Base-by-base conservation (phyloP, 2,888 invertebrate species). In the Idaea aversata region DNA sequence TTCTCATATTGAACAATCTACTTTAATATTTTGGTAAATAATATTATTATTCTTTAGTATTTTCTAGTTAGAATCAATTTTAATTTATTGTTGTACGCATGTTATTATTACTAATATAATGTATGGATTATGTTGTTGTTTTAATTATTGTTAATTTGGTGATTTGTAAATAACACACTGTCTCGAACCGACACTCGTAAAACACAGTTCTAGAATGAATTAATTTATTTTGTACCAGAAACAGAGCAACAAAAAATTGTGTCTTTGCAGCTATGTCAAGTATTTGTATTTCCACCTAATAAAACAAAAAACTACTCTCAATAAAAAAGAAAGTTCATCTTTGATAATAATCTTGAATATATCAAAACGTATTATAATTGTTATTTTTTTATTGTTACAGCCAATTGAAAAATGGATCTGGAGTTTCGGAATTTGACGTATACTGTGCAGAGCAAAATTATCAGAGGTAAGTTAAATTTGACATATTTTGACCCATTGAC, bases 361-460 rank as follows among this genome's bases (percentile, higher is more conserved):
- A 10, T 47, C 13, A 3, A 3, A 13, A 36, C 10, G 36, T 36
- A 36, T 1, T 36, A 3, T 7, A 7, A 57, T 61, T 61, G 59
- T 65, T 63, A 38, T 16, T 61, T 63, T 65, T 70, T 63, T 71
- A 79, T 88, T 88, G 86, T 91, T 91, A 71, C 88, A 90, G 90
- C 77, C 77, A 69, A 75, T 70, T 70, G 75, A 87, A 78, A n/a
- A 73, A 93, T 93, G 93, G 91, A 93, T 88, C 83, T 93, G 86
- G 93, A 93, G 83, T 93, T 93, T 85, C 90, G 91, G 25, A 87
- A 93, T 75, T 77, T 93, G 72, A 88, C 86, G 15, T 93, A 93
- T 73, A 88, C 90, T 0, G 88, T 93, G 57, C 78, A 82, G 62
- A 87, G 78, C 70, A 82, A 86, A 62, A 69, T 91, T 60, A 74